Evolutionary conservation across 2,113 vertebrate species (phyloP), one percentile per base, ranked within the genome.

Genomic region (Labeo rohita): DNA sequence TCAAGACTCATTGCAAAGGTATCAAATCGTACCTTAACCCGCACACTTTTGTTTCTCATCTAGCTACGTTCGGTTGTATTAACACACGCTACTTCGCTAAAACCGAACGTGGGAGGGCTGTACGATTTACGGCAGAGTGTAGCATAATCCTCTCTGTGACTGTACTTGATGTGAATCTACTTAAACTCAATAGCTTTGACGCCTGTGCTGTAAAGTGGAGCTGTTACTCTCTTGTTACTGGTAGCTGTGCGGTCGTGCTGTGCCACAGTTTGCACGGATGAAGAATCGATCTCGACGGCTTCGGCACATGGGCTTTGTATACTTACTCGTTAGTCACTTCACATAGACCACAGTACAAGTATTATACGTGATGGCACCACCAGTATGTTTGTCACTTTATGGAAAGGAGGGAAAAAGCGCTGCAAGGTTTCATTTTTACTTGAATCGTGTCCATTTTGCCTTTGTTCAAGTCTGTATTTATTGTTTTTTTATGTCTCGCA

Each of bases 151-250:
- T 85, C 63, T 79, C 21, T 81, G 73, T 85, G 73, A 85, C 72
- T 85, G 54, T 88, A 50, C 84, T 88, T 59, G 49, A 75, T 85
- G 83, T 82, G 78, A 85, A 85, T 88, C 79, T 76, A 66, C 70
- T 56, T 56, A 11, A 68, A 78, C 72, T 84, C 80, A 2, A 78
- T 81, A 89, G 81, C 66, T 34, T 70, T 80, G 50, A 56, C 23
- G 73, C 52, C 84, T 82, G 47, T 21, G 59, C 84, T 76, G 84
- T 88, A 66, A 85, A 85, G 87, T 85, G 49, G 52, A 61, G 66
- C 87, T 82, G 87, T 85, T 82, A 9, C 70, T 83, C 63, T 80
- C 28, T 86, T 65, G 45, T 84, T 72, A 80, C 68, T 74, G 70
- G 87, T 84, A 45, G 54, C 70, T 85, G 65, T 84, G 78, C 59